Percentiles rank a stretch among this genome's conserved stretches.
Conservation (phyloP, 2,113 vertebrate species). For the Syngnathoides biaculeatus region DNA sequence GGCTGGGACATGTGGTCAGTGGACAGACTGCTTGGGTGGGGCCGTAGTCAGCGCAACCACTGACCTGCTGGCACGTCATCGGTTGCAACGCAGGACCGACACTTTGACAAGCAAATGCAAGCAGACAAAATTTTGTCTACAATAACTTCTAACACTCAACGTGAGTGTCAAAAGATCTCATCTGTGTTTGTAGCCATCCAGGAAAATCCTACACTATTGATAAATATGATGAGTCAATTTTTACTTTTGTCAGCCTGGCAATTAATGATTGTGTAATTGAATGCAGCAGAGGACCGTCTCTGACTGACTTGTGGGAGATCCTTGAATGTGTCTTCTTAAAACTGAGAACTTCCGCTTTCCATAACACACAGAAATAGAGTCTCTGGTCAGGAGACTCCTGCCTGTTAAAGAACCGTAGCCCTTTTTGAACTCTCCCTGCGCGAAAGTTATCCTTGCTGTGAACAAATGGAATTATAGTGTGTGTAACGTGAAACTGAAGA, state of each 20-base stretch:
- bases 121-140: background rate
- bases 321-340: background rate
- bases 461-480: background rate
- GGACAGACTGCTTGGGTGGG: slow-evolving; percentile 51
- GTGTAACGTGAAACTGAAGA: background rate
- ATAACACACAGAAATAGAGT: no score
- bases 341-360: background rate
- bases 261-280: background rate
- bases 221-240: background rate
- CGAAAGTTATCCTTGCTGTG: no score
- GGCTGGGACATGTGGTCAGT: slow-evolving; percentile 34
- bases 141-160: no score
- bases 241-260: background rate
- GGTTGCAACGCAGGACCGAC: background rate
- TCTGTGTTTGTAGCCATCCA: background rate
- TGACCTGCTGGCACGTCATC: slow-evolving; percentile 3
- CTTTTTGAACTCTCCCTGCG: no score
- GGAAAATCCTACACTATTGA: background rate
- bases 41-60: slow-evolving; percentile 39
- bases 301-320: background rate
- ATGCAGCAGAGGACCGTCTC: background rate
- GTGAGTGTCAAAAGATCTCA: no score
- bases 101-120: background rate
- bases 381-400: no score
- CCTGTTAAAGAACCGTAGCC: no score